A percentile compares a stretch with the other conserved stretches of the same genome.
Evolutionary conservation across 1,140 invertebrate genomes (phyloP).

Genomic region (Solenopsis invicta): DNA sequence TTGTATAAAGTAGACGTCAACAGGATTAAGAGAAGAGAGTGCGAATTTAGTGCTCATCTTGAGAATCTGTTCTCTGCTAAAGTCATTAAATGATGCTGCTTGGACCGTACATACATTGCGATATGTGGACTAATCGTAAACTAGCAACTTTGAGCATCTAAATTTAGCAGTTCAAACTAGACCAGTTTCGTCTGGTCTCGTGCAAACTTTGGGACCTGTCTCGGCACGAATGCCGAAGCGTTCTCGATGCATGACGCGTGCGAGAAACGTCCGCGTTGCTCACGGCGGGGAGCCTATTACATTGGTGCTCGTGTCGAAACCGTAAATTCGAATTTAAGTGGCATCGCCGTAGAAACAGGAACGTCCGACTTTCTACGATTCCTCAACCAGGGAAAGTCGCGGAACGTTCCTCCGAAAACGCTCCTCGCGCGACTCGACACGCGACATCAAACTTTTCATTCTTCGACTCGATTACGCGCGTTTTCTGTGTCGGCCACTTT

Average conservation of each 20-base stretch:
- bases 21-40: neutral
- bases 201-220: neutral
- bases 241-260: neutral
- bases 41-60: neutral
- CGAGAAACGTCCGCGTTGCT: conserved; percentile 3
- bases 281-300: neutral
- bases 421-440: neutral
- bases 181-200: neutral
- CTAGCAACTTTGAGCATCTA: neutral
- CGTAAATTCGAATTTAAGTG: conserved; percentile 57
- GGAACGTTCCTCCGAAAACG: neutral
- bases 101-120: neutral
- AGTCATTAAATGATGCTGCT: neutral
- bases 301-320: conserved; percentile 5
- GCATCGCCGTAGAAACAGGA: neutral
- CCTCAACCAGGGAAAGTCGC: conserved; percentile 22
- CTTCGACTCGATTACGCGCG: neutral
- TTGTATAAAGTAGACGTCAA: neutral
- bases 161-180: neutral
- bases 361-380: conserved; percentile 37
- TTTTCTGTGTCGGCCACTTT: neutral
- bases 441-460: neutral
- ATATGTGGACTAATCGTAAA: neutral
- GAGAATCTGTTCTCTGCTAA: neutral
- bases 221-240: neutral